Base-by-base conservation (phyloP, 92 coral and sea anemone genomes). In the Epizoanthus ramosus region DNA sequence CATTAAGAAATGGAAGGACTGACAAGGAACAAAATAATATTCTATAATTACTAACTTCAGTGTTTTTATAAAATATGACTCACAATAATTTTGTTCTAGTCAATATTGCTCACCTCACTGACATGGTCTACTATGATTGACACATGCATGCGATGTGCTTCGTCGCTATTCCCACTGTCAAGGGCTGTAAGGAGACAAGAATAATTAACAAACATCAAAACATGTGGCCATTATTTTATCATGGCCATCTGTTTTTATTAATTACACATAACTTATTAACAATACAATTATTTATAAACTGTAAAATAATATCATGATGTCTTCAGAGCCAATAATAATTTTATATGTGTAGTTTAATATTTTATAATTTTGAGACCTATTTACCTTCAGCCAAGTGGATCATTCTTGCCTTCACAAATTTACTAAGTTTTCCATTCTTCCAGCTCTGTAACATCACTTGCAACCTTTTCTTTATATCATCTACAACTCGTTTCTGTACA, bases 91-190 rank as follows among this genome's bases (percentile, higher is more conserved):
- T 37, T 39, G 23, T 15, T n/a, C n/a, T 8, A 73, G 75, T 19
- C 39, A 19, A 25, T 1, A 13, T 25, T 37, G 6, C 77, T 28
- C 79, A 96, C 99, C 96, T 96, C 99, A 8, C 94, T 89, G 56
- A 96, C 99, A 85, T 91, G 93, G 79, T 96, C 98, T 31, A 96
- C 99, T 88, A 96, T 96, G 45, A 96, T 83, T 23, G 89, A 83
- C 66, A 96, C 85, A 80, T 96, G 99, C 82, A 96, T 92, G 21
- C 91, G 89, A 82, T 96, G 99, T 47, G 99, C 95, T 43, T 92
- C 95, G 8, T 93, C 91, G 17, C 93, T 91, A 68, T 89, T 80
- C n/a, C 92, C 96, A 84, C 88, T 83, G 74, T 90, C 94, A 81
- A 96, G 94, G 31, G 98, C 99, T 96, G 74, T 15, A 52, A 68